A percentile compares a stretch with the other conserved stretches of the same genome.
These are phyloP conservation scores for Leptura quadrifasciata DNA, from an alignment of 2,888 invertebrate genomes.

Conservation along the genomic window DNA sequence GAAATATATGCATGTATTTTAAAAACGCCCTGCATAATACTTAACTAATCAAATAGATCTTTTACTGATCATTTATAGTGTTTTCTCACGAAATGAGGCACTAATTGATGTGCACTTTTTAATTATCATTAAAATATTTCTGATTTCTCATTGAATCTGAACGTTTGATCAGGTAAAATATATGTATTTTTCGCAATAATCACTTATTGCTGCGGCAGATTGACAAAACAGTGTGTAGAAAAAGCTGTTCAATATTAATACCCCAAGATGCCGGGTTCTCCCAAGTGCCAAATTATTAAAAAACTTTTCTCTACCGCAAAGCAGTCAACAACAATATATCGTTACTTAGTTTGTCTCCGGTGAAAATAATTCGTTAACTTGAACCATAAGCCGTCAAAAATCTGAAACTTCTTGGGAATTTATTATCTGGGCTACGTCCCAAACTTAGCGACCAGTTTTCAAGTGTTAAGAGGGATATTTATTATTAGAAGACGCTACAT, in stretches of 20 bases:
- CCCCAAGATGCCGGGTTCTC: neutral
- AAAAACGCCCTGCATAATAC: no score
- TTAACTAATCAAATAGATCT: no score
- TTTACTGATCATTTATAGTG: no score
- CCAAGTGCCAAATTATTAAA: conserved; percentile 7
- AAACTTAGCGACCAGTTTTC: neutral
- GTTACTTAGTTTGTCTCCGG: conserved; percentile 5
- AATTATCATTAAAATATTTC: no score
- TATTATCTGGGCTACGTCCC: neutral
- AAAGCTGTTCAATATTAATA: conserved; percentile 17
- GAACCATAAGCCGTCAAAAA: conserved; percentile 5
- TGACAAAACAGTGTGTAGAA: neutral
- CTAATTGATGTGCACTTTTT: no score
- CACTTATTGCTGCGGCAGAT: neutral
- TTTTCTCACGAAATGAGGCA: no score
- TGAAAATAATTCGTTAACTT: conserved; percentile 2
- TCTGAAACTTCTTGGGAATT: neutral
- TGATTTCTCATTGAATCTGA: no score
- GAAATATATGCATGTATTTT: no score
- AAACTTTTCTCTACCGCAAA: neutral
- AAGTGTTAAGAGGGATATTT: neutral
- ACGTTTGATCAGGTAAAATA: no score
- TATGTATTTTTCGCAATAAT: no score
- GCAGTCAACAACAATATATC: conserved; percentile 7
- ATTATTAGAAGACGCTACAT: neutral